phyloP scores from a whole-genome alignment of 2,888 invertebrate genomes.

The Scelioninae gen. 1 region DNA sequence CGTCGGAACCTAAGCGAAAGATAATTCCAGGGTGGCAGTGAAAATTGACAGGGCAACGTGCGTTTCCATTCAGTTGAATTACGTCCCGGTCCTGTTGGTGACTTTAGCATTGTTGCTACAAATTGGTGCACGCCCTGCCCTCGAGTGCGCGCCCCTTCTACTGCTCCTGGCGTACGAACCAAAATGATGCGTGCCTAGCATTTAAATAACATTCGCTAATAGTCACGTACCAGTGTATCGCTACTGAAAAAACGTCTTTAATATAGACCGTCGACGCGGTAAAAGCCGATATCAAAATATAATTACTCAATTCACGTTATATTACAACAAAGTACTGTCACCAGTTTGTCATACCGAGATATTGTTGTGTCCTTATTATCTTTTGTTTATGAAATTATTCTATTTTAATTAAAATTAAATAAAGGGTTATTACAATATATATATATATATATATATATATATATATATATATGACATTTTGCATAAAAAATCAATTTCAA shows the following conservation, averaged over 20 bases:
- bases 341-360: slow-evolving; percentile 24
- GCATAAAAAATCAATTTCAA: no score
- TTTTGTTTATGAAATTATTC: background rate
- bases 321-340: slow-evolving; percentile 32
- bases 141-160: slow-evolving; percentile 71
- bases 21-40: slow-evolving; percentile 82
- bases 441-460: no score
- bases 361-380: slow-evolving; percentile 1
- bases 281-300: slow-evolving; percentile 68
- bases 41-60: slow-evolving; percentile 84
- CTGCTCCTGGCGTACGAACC: slow-evolving; percentile 64
- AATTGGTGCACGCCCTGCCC: slow-evolving; percentile 84
- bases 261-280: slow-evolving; percentile 42
- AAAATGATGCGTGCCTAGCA: slow-evolving; percentile 70
- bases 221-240: slow-evolving; percentile 73
- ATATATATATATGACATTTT: no score
- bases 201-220: slow-evolving; percentile 74
- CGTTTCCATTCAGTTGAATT: slow-evolving; percentile 83
- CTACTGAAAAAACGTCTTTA: slow-evolving; percentile 45
- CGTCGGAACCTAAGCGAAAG: slow-evolving; percentile 78
- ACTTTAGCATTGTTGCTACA: slow-evolving; percentile 84
- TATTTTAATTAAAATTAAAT: background rate
- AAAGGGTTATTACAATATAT: no score
- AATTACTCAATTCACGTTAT: slow-evolving; percentile 57
- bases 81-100: slow-evolving; percentile 84